phyloP scores from a whole-genome alignment of 2,888 invertebrate species.

The Argyresthia albistria region DNA sequence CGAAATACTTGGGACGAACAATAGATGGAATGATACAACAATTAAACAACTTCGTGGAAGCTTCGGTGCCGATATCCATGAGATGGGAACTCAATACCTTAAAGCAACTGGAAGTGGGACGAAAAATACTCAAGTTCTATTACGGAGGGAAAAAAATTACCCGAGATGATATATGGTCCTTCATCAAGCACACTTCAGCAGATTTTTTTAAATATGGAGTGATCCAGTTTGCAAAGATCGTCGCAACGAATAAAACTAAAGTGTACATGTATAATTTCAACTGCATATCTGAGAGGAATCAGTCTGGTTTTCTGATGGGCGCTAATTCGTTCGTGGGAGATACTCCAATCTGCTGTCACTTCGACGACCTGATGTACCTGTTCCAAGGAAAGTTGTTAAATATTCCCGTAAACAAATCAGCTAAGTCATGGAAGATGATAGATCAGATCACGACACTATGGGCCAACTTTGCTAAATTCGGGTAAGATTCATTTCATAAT shows the following conservation, averaged over 20 bases:
- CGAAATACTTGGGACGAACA: too few relatives aligned
- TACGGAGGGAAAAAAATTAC: conserved; percentile 21
- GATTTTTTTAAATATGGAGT: conserved; percentile 25
- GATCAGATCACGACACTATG: conserved; percentile 33
- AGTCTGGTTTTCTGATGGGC: conserved; percentile 18
- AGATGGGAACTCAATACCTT: conserved; percentile 20
- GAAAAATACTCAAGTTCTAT: conserved; percentile 29
- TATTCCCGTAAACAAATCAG: conserved; percentile 17
- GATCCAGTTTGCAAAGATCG: conserved; percentile 22
- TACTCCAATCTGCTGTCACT: conserved; percentile 20
- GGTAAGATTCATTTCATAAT: conserved; percentile 25
- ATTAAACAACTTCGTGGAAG: conserved; percentile 27
- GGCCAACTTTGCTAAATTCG: conserved; percentile 50
- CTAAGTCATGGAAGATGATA: conserved; percentile 27
- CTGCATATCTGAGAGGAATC: conserved; percentile 33
- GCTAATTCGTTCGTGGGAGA: conserved; percentile 13
- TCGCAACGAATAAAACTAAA: conserved; percentile 22
- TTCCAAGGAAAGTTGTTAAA: conserved; percentile 20
- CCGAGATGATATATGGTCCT: conserved; percentile 17
- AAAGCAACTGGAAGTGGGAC: conserved; percentile 29
- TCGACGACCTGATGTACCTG: conserved; percentile 35
- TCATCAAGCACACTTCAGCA: conserved; percentile 20
- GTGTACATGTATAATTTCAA: conserved; percentile 37
- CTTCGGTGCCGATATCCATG: conserved; percentile 29
- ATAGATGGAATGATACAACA: conserved; percentile 19